phyloP scores from a whole-genome alignment of 2,888 invertebrate species.

The Blastobasis lacticolella region DNA sequence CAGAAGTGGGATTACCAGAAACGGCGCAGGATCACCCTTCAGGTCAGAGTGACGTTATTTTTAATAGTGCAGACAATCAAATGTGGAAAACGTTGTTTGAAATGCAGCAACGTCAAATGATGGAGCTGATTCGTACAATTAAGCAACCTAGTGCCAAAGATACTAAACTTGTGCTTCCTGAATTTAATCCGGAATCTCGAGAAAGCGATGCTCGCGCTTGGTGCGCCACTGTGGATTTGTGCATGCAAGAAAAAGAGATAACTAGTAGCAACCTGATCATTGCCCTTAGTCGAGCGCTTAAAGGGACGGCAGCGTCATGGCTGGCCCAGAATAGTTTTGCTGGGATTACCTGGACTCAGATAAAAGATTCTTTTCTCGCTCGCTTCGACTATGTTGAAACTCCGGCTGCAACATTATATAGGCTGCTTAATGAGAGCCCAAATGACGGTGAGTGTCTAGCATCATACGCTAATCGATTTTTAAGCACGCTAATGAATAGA shows the following conservation, averaged over 20 bases:
- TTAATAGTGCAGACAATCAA: too few species aligned
- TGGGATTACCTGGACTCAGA: background rate
- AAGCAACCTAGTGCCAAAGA: too few species aligned
- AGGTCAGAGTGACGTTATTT: too few species aligned
- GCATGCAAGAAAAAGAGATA: background rate
- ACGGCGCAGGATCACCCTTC: too few species aligned
- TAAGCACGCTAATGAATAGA: background rate
- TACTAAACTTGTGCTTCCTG: background rate
- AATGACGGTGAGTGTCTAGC: constrained; percentile 1
- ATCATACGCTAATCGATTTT: background rate
- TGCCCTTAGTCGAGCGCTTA: background rate
- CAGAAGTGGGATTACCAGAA: too few species aligned
- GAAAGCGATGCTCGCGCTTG: constrained; percentile 1
- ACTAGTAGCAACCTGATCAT: background rate
- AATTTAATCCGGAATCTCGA: constrained; percentile 1
- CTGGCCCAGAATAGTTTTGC: background rate
- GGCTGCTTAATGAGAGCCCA: background rate
- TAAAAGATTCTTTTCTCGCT: background rate
- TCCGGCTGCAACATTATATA: background rate
- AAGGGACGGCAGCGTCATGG: constrained; percentile 1
- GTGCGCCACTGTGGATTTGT: constrained; percentile 1
- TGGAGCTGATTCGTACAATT: too few species aligned
- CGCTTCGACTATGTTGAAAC: constrained; percentile 1
- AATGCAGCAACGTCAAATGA: too few species aligned
- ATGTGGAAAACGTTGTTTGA: too few species aligned